Base-by-base conservation (phyloP, 2,888 invertebrate genomes). In the Volucella inflata region DNA sequence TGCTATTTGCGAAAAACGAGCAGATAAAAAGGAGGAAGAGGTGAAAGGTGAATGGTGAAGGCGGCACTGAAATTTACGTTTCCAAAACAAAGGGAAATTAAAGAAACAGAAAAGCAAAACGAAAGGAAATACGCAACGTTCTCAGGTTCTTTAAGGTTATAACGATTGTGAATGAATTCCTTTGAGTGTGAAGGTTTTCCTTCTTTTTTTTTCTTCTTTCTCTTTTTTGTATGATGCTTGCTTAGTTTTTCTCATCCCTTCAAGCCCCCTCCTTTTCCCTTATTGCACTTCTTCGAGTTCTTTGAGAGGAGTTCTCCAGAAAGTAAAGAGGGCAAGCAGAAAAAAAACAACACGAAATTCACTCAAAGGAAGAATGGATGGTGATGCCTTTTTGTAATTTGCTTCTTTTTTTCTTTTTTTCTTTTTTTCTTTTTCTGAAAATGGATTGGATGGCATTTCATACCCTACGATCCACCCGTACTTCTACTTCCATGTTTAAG, bases 151-250 rank as follows among this genome's bases (percentile, higher is more conserved):
- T 42, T 60, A n/a, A 21, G 14, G 46, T 36, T 46, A 55, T 64
- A 74, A 38, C 38, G 72, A 44, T 42, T 64, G 53, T 64, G 74
- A 48, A 74, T 74, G n/a, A 74, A 74, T 74, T 64, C 64, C n/a
- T 74, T 74, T 74, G 38, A 48, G 14, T 74, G 48, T 10, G 48
- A 51, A 17, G 16, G 46, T 8, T 8, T 2, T 12, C n/a, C 17
- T 10, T 62, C n/a, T 46, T 11, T 40, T 75, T 50, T 42, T 6
- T 50, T n/a, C 11, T 30, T 67, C 8, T 51, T 30, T 36, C 60
- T 53, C 9, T 30, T 38, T 55, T 57, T 60, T 60, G 11, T 44
- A 44, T 21, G 44, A 12, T 21, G 12, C 44, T 46, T 42, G 60
- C 17, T 55, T 55, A 36, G 30, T 21, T 55, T 21, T 36, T 55